Base-by-base conservation (phyloP, 2,888 invertebrate genomes). In the Torymus tubicola region DNA sequence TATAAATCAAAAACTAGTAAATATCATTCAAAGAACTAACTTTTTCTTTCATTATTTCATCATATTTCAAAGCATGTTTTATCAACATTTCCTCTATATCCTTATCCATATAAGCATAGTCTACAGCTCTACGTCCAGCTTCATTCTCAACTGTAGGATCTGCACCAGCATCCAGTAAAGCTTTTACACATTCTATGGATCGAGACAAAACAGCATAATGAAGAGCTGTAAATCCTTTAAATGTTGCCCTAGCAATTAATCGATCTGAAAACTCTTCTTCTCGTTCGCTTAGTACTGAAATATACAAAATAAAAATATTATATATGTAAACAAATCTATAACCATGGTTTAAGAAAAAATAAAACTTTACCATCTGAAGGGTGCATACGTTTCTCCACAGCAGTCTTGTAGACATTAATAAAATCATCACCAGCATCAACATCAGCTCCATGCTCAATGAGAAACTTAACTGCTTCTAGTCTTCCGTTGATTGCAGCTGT, bases 161-260 rank as follows among this genome's bases (percentile, higher is more conserved):
- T 2, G 95, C 95, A 82, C 96, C 96, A 85, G 93, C 93, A 80
- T 95, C 93, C 13, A 97, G 91, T 72, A 97, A 92, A 58, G 93
- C 91, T 86, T 93, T 91, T 8, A 95, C 94, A 57, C 94, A 92
- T 24, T 92, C 92, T 2, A 92, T 87, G 84, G 95, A 94, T 91
- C 97, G 95, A 1, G 94, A 93, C 64, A 98, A 92, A 71, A 95
- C 96, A 12, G 97, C 97, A 92, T 98, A 98, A 91, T 98, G 97
- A 83, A 98, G 92, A 69, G 97, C 94, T 76, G 97, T 97, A 91
- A 96, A 97, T 53, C 96, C 97, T 84, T 94, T 93, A 91, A 96
- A 97, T 11, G 95, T 95, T 0, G 95, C 96, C 86, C 94, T 93
- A 85, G 93, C 94, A 87, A 94, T 94, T 89, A 95, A 92, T 63